Conservation (phyloP, 2,888 invertebrate species). For the Spodoptera picta region DNA sequence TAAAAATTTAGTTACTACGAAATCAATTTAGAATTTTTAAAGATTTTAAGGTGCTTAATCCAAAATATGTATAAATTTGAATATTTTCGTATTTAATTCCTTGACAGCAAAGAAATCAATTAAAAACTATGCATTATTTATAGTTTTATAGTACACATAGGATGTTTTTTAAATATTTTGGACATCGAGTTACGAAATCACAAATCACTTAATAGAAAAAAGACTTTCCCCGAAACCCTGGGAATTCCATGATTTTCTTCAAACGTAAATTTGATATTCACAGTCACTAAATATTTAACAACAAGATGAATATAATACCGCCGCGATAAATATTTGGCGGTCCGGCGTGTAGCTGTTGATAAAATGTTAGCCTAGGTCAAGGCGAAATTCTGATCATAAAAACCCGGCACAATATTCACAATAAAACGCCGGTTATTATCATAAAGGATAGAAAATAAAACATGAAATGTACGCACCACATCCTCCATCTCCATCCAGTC, state of each 20-base stretch:
- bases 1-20: too few species aligned
- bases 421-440: conserved; percentile 14
- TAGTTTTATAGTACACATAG: conserved; percentile 4
- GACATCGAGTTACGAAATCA: too few species aligned
- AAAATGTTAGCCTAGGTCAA: conserved; percentile 87
- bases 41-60: too few species aligned
- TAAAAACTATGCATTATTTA: conserved; percentile 7
- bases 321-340: conserved; percentile 68
- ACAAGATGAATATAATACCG: conserved; percentile 55
- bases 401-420: conserved; percentile 31
- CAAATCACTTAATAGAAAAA: too few species aligned
- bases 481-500: conserved; percentile 87
- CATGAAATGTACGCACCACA: conserved; percentile 78
- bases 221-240: too few species aligned
- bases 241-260: too few species aligned
- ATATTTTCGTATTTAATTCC: too few species aligned
- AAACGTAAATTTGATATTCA: background rate
- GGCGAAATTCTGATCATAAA: conserved; percentile 68
- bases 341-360: conserved; percentile 66
- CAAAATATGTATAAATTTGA: too few species aligned
- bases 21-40: too few species aligned
- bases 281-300: conserved; percentile 12
- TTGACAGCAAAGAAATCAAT: too few species aligned
- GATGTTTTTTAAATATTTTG: conserved; percentile 15
- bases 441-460: conserved; percentile 35